Percentiles rank a stretch among this genome's conserved stretches.
These are phyloP conservation scores for Chaitophorus viminalis DNA, from an alignment of 2,888 invertebrate species.

Conservation along the genomic window DNA sequence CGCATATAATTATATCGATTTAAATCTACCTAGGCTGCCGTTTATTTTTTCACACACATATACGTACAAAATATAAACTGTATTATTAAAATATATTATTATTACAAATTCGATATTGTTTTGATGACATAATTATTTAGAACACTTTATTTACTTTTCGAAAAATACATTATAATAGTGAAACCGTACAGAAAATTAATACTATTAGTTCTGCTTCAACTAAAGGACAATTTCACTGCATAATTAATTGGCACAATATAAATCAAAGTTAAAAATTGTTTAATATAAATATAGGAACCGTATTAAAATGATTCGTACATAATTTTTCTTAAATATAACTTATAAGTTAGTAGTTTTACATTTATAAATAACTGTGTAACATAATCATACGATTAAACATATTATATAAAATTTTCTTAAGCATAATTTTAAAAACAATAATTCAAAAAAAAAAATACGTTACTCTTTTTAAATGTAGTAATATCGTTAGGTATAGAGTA, in stretches of 20 bases:
- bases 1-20: not conserved
- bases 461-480: no score
- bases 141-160: not conserved
- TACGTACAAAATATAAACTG: not conserved
- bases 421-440: no score
- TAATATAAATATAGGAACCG: not conserved
- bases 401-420: no score
- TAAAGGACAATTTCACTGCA: conserved; percentile 5
- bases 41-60: not conserved
- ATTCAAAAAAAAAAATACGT: no score
- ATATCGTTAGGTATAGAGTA: no score
- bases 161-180: not conserved
- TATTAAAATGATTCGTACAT: not conserved
- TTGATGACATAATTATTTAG: not conserved
- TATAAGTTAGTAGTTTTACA: not conserved
- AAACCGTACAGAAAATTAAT: not conserved
- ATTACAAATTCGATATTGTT: not conserved
- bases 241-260: not conserved
- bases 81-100: not conserved
- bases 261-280: conserved; percentile 13
- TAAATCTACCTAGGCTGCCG: not conserved
- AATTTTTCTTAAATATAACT: not conserved
- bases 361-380: not conserved
- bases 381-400: not conserved
- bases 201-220: not conserved